These are phyloP conservation scores for Deilephila porcellus DNA, from an alignment of 2,888 invertebrate genomes.

Conservation along the genomic window DNA sequence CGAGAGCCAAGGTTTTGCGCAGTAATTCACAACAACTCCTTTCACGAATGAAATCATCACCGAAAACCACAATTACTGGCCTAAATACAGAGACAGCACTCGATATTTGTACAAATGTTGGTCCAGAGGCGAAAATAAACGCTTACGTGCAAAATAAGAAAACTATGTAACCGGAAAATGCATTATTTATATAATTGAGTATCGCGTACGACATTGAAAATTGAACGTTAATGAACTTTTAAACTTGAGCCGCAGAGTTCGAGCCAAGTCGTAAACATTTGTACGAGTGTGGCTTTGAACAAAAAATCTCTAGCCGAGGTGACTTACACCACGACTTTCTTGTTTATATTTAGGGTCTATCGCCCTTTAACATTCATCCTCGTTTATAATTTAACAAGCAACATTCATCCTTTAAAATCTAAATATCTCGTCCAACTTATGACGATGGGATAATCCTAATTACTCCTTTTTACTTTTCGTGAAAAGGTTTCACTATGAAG, in stretches of 20 bases:
- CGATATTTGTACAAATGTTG: constrained; percentile 44
- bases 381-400: not conserved
- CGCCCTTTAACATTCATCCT: constrained; percentile 20
- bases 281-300: constrained; percentile 47
- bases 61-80: constrained; percentile 47
- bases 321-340: constrained; percentile 27
- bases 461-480: not conserved
- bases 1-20: constrained; percentile 47
- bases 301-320: constrained; percentile 37
- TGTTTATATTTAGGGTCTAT: constrained; percentile 5
- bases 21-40: constrained; percentile 49
- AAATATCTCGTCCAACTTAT: not conserved
- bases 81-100: constrained; percentile 39
- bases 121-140: constrained; percentile 31
- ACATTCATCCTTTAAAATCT: not conserved
- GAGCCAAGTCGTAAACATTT: constrained; percentile 44
- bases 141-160: constrained; percentile 39
- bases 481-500: not conserved
- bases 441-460: not conserved
- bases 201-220: constrained; percentile 52
- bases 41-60: constrained; percentile 56
- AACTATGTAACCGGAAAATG: constrained; percentile 49
- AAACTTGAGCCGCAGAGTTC: constrained; percentile 52
- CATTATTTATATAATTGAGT: constrained; percentile 41
- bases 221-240: constrained; percentile 61